Evolutionary conservation across 2,888 invertebrate species (phyloP).

Genomic region (Lithophane ornitopus): DNA sequence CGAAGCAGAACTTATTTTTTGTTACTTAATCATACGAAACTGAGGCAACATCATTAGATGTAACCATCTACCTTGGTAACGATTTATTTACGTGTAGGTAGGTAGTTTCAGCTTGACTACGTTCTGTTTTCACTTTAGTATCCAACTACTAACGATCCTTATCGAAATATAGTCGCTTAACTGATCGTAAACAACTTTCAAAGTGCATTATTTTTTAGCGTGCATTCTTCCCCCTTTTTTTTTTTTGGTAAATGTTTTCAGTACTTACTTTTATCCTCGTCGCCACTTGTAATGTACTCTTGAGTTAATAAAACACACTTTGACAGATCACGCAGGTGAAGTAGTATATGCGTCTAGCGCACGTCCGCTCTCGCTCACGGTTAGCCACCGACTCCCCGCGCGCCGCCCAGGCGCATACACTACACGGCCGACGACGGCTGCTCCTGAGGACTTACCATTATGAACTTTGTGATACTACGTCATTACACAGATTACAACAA

Average conservation of each 20-base stretch:
- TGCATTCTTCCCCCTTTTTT: background rate
- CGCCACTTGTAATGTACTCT: background rate
- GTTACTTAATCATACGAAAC: too few species aligned
- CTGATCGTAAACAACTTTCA: conserved; percentile 5
- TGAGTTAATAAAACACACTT: too few species aligned
- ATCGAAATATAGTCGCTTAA: conserved; percentile 1
- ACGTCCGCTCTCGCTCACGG: too few species aligned
- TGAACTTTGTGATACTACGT: conserved; percentile 41
- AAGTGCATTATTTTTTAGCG: background rate
- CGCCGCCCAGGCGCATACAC: too few species aligned
- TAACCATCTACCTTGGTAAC: too few species aligned
- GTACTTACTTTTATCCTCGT: conserved; percentile 7
- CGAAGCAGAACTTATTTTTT: background rate
- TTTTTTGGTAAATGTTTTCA: conserved; percentile 4
- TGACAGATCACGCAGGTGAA: too few species aligned
- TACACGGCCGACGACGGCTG: conserved; percentile 18
- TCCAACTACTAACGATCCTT: conserved; percentile 2
- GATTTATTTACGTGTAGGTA: conserved; percentile 2
- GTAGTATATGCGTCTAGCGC: too few species aligned
- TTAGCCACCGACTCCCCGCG: too few species aligned
- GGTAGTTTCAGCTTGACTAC: background rate
- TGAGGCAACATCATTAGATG: too few species aligned
- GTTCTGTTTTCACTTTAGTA: conserved; percentile 7
- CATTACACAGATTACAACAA: conserved; percentile 50
- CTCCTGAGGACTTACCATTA: conserved; percentile 38